Base-by-base conservation (phyloP, 2,797 vertebrate species). In the Spheniscus humboldti region DNA sequence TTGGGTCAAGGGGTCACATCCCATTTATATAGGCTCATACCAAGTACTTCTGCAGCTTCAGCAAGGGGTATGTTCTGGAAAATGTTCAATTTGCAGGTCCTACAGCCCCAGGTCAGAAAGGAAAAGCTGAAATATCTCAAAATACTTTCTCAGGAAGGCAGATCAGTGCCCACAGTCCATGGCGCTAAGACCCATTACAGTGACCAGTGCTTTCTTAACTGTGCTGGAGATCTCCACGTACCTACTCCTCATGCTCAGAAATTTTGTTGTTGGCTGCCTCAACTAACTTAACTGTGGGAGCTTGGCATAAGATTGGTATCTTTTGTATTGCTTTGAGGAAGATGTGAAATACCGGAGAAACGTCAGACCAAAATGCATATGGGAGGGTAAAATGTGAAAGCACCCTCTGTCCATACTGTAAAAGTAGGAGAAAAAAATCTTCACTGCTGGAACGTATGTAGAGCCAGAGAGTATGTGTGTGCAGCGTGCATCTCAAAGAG, bases 391-490 rank as follows among this genome's bases (percentile, higher is more conserved):
- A 71, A 80, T 64, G 63, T 48, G 59, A 76, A 59, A 90, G 28
- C 64, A 66, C 18, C 7, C 9, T 76, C 50, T 64, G 19, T 71
- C 39, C 18, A 10, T 45, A 3, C 33, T 66, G 13, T 50, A 35
- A 60, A 25, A 72, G 59, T 5, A 59, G 43, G 22, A 84, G 35
- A 37, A 73, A 60, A 43, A 45, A 20, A 25, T n/a, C 33, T 56
- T 76, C 3, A 3, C 33, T 52, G 41, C 55, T 35, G 18, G 14
- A n/a, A 66, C 0, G 1, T 37, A 12, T 2, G 2, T 67, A 56
- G n/a, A 62, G 43, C 30, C 17, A 35, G 57, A 17, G 43, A 18
- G 52, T 1, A 9, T 19, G 27, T 25, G 52, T 10, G 18, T 15
- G 37, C 45, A 71, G 27, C 1, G 0, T 24, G 15, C 31, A 31